phyloP scores from a whole-genome alignment of 2,113 vertebrate genomes.

The Ictidomys tridecemlineatus region DNA sequence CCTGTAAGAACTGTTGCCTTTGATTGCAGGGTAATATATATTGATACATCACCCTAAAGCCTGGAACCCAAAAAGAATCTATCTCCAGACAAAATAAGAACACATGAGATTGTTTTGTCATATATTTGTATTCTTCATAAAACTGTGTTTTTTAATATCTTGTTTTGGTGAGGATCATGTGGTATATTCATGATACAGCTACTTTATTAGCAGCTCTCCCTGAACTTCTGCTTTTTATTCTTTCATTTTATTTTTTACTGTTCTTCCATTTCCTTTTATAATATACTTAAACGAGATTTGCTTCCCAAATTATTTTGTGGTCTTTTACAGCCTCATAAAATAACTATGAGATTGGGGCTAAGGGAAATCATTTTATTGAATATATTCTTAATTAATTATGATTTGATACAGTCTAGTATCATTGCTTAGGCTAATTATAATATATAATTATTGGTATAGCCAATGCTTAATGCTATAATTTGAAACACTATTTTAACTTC shows the following conservation, averaged over 20 bases:
- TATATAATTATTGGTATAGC: not conserved
- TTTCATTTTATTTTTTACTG: not conserved
- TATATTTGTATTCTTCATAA: not conserved
- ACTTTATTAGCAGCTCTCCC: not conserved
- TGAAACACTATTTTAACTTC: constrained; percentile 29
- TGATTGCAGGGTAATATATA: not conserved
- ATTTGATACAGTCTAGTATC: not conserved
- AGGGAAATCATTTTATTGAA: constrained; percentile 53
- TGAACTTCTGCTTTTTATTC: not conserved
- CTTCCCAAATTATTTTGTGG: not conserved
- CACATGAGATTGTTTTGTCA: not conserved
- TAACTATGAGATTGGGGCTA: not conserved
- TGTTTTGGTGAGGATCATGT: not conserved
- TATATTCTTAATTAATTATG: constrained; percentile 61
- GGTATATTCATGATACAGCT: not conserved
- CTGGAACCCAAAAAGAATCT: no score
- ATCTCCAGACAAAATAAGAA: not conserved
- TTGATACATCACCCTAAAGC: not conserved
- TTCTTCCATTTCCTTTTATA: constrained; percentile 24
- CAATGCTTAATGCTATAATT: not conserved
- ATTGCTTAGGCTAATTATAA: constrained; percentile 62
- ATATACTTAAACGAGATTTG: not conserved
- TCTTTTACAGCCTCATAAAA: constrained; percentile 55
- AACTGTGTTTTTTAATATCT: not conserved
- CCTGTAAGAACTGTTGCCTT: not conserved